Percentiles rank a stretch among this genome's conserved stretches.
These are phyloP conservation scores for Hololepta plana DNA, from an alignment of 2,888 invertebrate genomes.

Conservation along the genomic window DNA sequence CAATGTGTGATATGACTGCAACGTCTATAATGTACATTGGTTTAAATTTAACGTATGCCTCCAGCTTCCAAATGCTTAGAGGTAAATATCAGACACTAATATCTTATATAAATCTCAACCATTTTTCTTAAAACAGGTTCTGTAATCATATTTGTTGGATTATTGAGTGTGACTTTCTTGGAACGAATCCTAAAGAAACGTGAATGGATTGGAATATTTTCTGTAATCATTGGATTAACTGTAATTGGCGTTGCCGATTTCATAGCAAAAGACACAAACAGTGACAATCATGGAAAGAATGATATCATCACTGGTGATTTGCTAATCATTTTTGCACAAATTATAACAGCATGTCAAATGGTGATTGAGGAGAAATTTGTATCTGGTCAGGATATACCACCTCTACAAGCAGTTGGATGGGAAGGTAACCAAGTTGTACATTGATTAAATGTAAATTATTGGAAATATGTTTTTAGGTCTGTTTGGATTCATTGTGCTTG, in stretches of 20 bases:
- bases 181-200: slow-evolving; percentile 40
- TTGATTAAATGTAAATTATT: neutral
- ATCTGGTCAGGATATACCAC: slow-evolving; percentile 64
- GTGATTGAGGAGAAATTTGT: slow-evolving; percentile 90
- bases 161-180: slow-evolving; percentile 70
- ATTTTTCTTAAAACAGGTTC: slow-evolving; percentile 34
- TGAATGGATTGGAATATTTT: slow-evolving; percentile 62
- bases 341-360: slow-evolving; percentile 81
- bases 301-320: slow-evolving; percentile 68
- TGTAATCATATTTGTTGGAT: slow-evolving; percentile 75
- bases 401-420: slow-evolving; percentile 85
- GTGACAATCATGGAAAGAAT: slow-evolving; percentile 35
- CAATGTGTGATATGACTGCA: slow-evolving; percentile 74
- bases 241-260: slow-evolving; percentile 63
- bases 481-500: slow-evolving; percentile 49
- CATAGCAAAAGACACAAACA: slow-evolving; percentile 25
- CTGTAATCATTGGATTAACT: slow-evolving; percentile 50
- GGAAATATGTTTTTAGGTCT: slow-evolving; percentile 25
- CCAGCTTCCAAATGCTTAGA: slow-evolving; percentile 92
- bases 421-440: no score
- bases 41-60: slow-evolving; percentile 76
- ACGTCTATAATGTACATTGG: slow-evolving; percentile 87
- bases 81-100: slow-evolving; percentile 29
- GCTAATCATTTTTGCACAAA: slow-evolving; percentile 54
- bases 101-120: slow-evolving; percentile 4